phyloP scores from a whole-genome alignment of 2,888 invertebrate species.

The Heliconius ethilla region DNA sequence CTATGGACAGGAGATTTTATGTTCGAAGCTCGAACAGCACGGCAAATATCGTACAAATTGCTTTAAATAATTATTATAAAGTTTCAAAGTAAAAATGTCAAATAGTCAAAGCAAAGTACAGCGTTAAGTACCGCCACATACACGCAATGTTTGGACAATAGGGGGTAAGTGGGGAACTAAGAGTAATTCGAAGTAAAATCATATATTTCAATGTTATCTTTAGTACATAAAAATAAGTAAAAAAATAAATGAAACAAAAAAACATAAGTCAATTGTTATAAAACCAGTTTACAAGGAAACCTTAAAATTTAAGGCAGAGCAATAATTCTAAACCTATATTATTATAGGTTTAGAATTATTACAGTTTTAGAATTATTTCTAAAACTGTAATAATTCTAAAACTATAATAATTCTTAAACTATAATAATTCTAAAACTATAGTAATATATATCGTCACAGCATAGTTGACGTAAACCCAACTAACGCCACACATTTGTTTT shows the following conservation, averaged over 20 bases:
- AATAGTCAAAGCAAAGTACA: neutral
- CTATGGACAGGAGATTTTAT: constrained; percentile 1
- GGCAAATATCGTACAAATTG: neutral
- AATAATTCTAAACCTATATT: no score
- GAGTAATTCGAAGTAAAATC: neutral
- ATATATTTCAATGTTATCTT: neutral
- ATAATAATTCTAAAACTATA: neutral
- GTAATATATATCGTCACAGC: neutral
- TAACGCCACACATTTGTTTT: constrained; percentile 21
- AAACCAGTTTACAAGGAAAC: neutral
- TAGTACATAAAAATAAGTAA: neutral
- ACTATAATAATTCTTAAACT: no score
- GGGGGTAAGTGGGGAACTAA: neutral
- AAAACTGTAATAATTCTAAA: no score
- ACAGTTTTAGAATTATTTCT: no score
- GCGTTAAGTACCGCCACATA: neutral
- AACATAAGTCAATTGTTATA: neutral
- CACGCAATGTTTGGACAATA: neutral
- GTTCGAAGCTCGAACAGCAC: neutral
- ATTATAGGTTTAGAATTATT: no score
- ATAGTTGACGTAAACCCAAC: neutral
- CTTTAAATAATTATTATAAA: neutral
- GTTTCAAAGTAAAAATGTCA: no score
- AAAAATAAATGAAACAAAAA: neutral
- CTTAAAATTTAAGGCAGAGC: neutral